Evolutionary conservation across 1,140 invertebrate genomes (phyloP), one percentile per base, ranked within the genome.

Genomic region (Drosophila nasuta): DNA sequence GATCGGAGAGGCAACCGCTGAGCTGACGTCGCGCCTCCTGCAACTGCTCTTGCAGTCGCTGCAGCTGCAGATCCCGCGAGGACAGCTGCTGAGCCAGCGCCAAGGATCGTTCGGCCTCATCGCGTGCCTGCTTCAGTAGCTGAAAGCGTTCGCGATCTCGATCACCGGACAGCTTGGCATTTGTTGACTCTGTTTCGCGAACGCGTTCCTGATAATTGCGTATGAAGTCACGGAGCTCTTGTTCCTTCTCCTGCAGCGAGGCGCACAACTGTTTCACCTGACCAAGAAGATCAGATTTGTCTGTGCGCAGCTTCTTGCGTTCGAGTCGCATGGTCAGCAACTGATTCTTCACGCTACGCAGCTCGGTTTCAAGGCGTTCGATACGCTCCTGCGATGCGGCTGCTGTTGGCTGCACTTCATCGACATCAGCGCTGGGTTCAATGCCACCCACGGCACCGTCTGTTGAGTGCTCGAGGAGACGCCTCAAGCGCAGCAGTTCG

Each of bases 241-340:
- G 96, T 91, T 98, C 97, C 93, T 98, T 98, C 86, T 98, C 97
- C 93, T 98, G 97, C 58, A 99, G 93, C 11, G 97, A 98, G 66
- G 96, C 96, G 91, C 98, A 99, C 10, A 99, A 94, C 83, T 98
- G 97, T 93, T 98, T 98, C 96, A 98, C 98, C 93, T 99, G 97
- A 89, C 97, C 97, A 71, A 98, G 93, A 15, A 99, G 94, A 93
- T 99, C 97, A 91, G 97, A 97, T 93, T 98, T 98, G 93, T 98
- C 97, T 11, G 97, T 96, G 93, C 98, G 98, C 81, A 99, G 93
- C 58, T 97, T 94, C 92, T 98, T 98, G 52, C 97, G 94, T 93
- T 98, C 98, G 54, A 96, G 95, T 93, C 98, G 97, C 91, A 98
- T 93, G 33, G 96, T 96, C 94, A 95, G 64, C 92, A 93, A 64